Evolutionary conservation across 2,113 vertebrate genomes (phyloP).

Genomic region (Pseudopodoces humilis): DNA sequence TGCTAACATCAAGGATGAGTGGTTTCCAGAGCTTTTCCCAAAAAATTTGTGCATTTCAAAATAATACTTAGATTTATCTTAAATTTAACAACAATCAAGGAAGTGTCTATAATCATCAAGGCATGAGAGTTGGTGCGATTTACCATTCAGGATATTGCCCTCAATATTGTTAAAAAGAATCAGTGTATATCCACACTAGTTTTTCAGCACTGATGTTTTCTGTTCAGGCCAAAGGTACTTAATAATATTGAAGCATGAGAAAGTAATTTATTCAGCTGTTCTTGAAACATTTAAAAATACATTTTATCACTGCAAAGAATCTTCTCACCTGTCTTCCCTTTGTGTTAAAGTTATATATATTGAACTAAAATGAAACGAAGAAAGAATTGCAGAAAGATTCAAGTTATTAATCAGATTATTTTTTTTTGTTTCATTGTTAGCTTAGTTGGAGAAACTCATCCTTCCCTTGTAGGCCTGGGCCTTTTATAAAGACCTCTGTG

Average conservation of each 20-base stretch:
- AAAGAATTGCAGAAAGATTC: background rate
- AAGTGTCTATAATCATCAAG: background rate
- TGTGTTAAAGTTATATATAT: background rate
- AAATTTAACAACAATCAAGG: background rate
- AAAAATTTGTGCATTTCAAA: background rate
- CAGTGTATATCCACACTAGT: background rate
- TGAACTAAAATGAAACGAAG: background rate
- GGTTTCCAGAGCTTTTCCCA: background rate
- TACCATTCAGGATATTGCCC: background rate
- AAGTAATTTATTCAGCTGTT: background rate
- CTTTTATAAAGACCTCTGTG: background rate
- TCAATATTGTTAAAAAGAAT: background rate
- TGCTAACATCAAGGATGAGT: background rate
- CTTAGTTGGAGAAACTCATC: background rate
- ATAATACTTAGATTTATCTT: background rate
- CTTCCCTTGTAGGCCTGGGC: background rate
- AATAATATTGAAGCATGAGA: background rate
- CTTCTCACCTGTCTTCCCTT: background rate
- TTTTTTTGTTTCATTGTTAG: background rate
- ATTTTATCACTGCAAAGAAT: background rate
- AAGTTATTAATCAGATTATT: background rate
- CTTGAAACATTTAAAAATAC: background rate
- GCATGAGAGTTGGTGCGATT: background rate
- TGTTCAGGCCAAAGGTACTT: background rate
- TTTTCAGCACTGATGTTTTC: background rate